These are phyloP conservation scores for Manis pentadactyla DNA, from an alignment of 2,797 vertebrate genomes.

Conservation along the genomic window DNA sequence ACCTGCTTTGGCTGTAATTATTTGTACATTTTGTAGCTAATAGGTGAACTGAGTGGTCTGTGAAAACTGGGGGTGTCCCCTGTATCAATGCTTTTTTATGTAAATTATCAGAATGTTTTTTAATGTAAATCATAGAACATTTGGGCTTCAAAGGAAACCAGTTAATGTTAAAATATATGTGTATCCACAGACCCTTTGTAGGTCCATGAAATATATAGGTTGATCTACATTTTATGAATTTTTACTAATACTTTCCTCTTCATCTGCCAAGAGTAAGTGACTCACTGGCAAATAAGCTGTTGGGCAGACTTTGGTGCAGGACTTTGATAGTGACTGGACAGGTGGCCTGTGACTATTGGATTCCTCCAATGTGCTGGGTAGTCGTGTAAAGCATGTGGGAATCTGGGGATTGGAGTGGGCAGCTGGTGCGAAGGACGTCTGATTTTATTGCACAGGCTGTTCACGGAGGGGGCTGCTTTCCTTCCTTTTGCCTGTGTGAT, in stretches of 20 bases:
- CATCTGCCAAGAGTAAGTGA: neutral
- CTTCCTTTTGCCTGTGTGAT: neutral
- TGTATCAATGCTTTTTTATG: neutral
- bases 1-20: neutral
- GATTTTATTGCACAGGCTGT: neutral
- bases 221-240: neutral
- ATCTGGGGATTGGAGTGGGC: neutral
- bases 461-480: neutral
- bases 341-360: neutral
- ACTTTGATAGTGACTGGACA: neutral
- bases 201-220: neutral
- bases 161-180: neutral
- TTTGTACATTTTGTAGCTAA: neutral
- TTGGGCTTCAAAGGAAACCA: neutral
- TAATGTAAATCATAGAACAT: neutral
- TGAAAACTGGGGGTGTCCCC: neutral
- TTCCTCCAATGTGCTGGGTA: no score
- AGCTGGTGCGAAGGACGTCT: neutral
- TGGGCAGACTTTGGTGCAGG: neutral
- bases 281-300: neutral
- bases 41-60: neutral
- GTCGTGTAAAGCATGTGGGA: neutral
- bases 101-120: slow-evolving; percentile 6
- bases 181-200: neutral
- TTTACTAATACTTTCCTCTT: neutral